These are phyloP conservation scores for Mormyrus iriodes DNA, from an alignment of 2,113 vertebrate genomes.

Conservation along the genomic window DNA sequence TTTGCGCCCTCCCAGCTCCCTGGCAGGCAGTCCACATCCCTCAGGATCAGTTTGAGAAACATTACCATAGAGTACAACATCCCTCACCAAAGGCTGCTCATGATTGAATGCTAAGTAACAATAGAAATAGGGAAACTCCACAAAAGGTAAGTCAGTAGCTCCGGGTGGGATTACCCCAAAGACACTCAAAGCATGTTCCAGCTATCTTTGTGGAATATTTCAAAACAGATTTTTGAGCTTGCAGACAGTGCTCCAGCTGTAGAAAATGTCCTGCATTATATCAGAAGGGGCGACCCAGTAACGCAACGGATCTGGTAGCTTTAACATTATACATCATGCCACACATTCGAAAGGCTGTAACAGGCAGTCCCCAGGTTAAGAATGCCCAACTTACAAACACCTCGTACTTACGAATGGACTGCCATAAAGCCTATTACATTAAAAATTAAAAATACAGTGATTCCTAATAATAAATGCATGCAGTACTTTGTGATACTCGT, in stretches of 20 bases:
- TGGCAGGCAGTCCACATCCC: background rate
- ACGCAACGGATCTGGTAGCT: background rate
- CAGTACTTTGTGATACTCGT: background rate
- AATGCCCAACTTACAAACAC: background rate
- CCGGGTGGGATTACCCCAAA: background rate
- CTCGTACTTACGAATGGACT: background rate
- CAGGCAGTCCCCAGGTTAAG: background rate
- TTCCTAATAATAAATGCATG: background rate
- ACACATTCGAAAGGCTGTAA: background rate
- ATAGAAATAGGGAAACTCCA: background rate
- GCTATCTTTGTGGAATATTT: background rate
- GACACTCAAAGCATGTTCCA: background rate
- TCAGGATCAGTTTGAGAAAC: background rate
- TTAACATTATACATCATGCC: background rate
- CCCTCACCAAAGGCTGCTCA: background rate
- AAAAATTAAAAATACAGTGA: background rate
- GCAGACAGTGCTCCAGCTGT: background rate
- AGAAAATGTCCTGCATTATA: too few species aligned
- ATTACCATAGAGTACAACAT: background rate
- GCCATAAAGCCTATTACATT: background rate
- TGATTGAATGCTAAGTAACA: background rate
- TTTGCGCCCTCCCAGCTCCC: background rate
- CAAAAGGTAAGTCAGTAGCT: background rate
- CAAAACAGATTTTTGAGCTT: background rate
- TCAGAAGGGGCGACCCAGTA: too few species aligned